phyloP scores from a whole-genome alignment of 2,888 invertebrate genomes.

The Spialia ferax region DNA sequence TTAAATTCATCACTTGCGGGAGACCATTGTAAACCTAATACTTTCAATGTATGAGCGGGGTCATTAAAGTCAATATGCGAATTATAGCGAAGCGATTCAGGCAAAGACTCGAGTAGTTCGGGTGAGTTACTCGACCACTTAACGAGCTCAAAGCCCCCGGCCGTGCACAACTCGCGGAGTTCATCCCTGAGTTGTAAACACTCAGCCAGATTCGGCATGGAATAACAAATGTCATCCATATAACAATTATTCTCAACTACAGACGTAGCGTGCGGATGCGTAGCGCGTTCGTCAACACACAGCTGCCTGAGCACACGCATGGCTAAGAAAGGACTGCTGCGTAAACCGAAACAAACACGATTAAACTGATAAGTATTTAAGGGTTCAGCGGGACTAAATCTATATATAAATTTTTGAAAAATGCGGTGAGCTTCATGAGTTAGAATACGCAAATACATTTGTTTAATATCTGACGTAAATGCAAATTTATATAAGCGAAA shows the following conservation, averaged over 20 bases:
- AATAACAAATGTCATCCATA: constrained; percentile 12
- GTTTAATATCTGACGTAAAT: constrained; percentile 4
- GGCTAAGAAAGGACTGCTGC: background rate
- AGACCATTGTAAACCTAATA: background rate
- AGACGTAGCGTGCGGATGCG: background rate
- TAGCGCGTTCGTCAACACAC: background rate
- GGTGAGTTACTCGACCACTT: constrained; percentile 20
- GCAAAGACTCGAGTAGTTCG: background rate
- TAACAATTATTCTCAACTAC: background rate
- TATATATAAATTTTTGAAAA: constrained; percentile 3
- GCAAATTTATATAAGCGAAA: constrained; percentile 21
- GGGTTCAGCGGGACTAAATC: constrained; percentile 8
- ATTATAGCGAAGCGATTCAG: constrained; percentile 17
- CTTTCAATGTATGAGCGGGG: background rate
- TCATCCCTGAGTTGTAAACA: constrained; percentile 11
- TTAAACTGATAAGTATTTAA: constrained; percentile 1
- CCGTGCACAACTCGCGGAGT: constrained; percentile 8
- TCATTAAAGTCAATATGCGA: constrained; percentile 20
- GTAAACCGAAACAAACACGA: background rate
- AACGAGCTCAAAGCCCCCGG: constrained; percentile 31
- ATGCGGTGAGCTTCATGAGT: background rate
- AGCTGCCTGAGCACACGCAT: constrained; percentile 2
- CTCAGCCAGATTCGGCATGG: background rate
- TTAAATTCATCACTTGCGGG: background rate
- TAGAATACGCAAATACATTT: constrained; percentile 10